Evolutionary conservation across 2,797 vertebrate genomes (phyloP).

Genomic region (Micropoecilia bifurca): DNA sequence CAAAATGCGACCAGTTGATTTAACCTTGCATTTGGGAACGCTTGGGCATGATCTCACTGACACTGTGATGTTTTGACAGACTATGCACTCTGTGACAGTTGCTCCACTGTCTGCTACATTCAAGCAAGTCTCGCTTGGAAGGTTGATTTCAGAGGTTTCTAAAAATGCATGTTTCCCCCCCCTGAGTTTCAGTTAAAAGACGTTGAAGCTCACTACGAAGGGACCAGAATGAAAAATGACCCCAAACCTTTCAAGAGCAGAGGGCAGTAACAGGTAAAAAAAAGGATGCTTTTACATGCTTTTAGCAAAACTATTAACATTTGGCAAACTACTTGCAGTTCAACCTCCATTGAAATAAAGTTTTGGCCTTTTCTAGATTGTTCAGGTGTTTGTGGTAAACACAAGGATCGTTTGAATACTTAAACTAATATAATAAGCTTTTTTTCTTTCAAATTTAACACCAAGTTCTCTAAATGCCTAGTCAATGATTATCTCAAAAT

Average conservation of each 20-base stretch:
- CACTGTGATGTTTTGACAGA: background rate
- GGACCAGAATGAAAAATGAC: background rate
- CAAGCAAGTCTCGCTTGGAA: background rate
- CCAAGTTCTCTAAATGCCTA: background rate
- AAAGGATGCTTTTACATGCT: background rate
- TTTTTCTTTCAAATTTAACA: background rate
- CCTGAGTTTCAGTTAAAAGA: background rate
- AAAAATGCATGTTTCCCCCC: background rate
- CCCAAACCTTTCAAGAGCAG: background rate
- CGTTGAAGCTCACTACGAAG: background rate
- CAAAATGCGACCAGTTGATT: constrained; percentile 54
- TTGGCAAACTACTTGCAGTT: background rate
- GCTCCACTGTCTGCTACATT: background rate
- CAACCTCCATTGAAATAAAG: background rate
- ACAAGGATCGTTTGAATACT: background rate
- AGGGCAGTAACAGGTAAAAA: background rate
- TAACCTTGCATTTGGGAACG: constrained; percentile 22
- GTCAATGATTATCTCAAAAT: background rate
- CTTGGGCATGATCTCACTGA: background rate
- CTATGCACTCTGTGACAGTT: background rate
- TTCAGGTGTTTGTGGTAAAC: background rate
- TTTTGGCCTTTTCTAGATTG: background rate
- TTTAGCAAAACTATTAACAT: background rate
- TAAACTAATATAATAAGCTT: background rate
- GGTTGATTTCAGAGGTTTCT: background rate